Conservation (phyloP, 2,113 vertebrate species). For the Corapipo altera region DNA sequence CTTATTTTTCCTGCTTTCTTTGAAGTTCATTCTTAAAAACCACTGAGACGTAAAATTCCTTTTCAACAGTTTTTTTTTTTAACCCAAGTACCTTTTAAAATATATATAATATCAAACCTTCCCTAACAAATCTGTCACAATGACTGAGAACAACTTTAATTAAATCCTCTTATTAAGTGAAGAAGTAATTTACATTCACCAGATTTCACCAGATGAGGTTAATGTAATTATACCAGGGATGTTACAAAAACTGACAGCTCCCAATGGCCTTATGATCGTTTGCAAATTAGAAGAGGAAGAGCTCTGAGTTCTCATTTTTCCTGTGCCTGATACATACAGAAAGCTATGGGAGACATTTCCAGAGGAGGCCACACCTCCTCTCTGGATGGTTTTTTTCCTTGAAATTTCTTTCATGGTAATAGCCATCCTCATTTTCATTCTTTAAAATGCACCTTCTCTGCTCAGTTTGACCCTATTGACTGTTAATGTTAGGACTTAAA, state of each 20-base stretch:
- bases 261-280: not conserved
- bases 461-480: conserved; percentile 34
- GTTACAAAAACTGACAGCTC: conserved; percentile 43
- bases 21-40: conserved; percentile 49
- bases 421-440: not conserved
- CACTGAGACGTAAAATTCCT: conserved; percentile 1
- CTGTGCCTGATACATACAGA: not conserved
- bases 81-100: not conserved
- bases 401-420: not conserved
- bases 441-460: not conserved
- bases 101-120: not conserved
- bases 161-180: conserved; percentile 38
- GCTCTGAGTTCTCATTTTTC: not conserved
- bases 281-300: conserved; percentile 29
- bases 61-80: not conserved
- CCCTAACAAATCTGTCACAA: not conserved
- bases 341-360: not conserved
- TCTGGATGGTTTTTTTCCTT: not conserved
- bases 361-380: not conserved
- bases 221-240: conserved; percentile 27
- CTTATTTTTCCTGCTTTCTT: conserved; percentile 37
- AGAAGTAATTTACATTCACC: conserved; percentile 33
- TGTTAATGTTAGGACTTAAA: conserved; percentile 60
- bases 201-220: conserved; percentile 48
- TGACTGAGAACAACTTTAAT: conserved; percentile 24